A percentile compares a stretch with the other conserved stretches of the same genome.
These are phyloP conservation scores for Haliclystus octoradiatus DNA, from an alignment of 30 jellyfish, hydroid and myxozoan species.

Conservation along the genomic window DNA sequence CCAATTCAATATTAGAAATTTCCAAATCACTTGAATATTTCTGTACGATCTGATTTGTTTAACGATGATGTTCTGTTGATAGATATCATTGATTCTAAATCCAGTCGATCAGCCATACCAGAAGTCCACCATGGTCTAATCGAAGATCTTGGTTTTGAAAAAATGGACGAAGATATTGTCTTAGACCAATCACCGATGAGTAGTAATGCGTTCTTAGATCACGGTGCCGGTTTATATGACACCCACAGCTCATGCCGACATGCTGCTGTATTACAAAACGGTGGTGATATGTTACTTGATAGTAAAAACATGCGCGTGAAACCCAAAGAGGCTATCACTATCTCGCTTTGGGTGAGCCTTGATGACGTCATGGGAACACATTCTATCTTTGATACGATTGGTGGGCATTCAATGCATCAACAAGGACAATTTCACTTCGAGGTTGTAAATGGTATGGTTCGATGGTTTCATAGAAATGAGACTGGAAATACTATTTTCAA, in stretches of 20 bases:
- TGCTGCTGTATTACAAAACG: slow-evolving; percentile 67
- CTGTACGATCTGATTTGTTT: too few relatives aligned
- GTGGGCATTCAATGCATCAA: slow-evolving; percentile 65
- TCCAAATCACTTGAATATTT: too few relatives aligned
- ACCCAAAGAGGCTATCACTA: slow-evolving; percentile 85
- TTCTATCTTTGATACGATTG: slow-evolving; percentile 91
- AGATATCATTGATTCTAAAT: slow-evolving; percentile 3
- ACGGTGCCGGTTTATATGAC: slow-evolving; percentile 84
- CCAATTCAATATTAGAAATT: too few relatives aligned
- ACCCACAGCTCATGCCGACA: slow-evolving; percentile 96
- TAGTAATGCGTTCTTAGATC: slow-evolving; percentile 69
- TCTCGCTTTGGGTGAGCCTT: slow-evolving; percentile 69
- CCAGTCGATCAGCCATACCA: slow-evolving; percentile 76
- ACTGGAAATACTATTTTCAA: slow-evolving; percentile 66
- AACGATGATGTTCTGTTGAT: too few relatives aligned
- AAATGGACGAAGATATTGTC: slow-evolving; percentile 65
- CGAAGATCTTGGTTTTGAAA: slow-evolving; percentile 72
- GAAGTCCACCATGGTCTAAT: slow-evolving; percentile 39
- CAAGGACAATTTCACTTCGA: slow-evolving; percentile 94
- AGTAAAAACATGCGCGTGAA: slow-evolving; percentile 78
- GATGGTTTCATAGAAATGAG: slow-evolving; percentile 97
- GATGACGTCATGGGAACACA: slow-evolving; percentile 78
- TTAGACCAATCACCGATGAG: slow-evolving; percentile 82
- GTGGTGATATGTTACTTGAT: slow-evolving; percentile 75
- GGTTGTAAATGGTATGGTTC: slow-evolving; percentile 91